Base-by-base conservation (phyloP, 2,113 vertebrate species). In the Thryonomys swinderianus region DNA sequence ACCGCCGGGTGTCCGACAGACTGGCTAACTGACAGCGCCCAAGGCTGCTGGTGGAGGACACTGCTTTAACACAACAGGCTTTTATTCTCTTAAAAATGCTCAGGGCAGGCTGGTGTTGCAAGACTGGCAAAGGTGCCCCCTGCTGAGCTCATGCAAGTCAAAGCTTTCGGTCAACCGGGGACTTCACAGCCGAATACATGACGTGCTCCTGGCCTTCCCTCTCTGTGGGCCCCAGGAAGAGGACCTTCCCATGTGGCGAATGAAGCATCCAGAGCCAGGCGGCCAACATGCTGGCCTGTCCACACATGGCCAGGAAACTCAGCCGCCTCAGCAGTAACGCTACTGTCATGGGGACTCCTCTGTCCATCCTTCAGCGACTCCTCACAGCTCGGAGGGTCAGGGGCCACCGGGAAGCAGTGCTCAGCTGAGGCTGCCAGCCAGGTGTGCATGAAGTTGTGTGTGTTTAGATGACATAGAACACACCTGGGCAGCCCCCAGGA, bases 51-150 rank as follows among this genome's bases (percentile, higher is more conserved):
- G 85, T 37, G 78, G 90, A 96, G 79, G n/a, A 76, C 92, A 42
- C 73, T 5, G 34, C 81, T 97, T 95, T 91, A 97, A 95, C 95
- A 98, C 96, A 97, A 96, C 71, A 93, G 86, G 90, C 48, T 97
- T 97, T 97, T 94, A 80, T 96, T 97, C 95, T 89, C 69, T 85
- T 94, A 93, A 88, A 97, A 96, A 98, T 88, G 91, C 89, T 95
- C 87, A 90, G 57, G 95, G 96, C 62, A 57, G 96, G 66, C 16
- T 0, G 2, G 21, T 78, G 96, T 83, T 45, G 66, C 57, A 86
- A 96, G 76, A 91, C 85, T 74, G 61, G 42, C 42, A 83, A 96
- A 97, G 96, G 85, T 94, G 94, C 74, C 95, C 96, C 98, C 98
- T 93, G 90, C 94, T 87, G 97, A 96, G 97, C 92, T 96, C 95